phyloP scores from a whole-genome alignment of 1,140 invertebrate species.

The Drosophila sulfurigaster region DNA sequence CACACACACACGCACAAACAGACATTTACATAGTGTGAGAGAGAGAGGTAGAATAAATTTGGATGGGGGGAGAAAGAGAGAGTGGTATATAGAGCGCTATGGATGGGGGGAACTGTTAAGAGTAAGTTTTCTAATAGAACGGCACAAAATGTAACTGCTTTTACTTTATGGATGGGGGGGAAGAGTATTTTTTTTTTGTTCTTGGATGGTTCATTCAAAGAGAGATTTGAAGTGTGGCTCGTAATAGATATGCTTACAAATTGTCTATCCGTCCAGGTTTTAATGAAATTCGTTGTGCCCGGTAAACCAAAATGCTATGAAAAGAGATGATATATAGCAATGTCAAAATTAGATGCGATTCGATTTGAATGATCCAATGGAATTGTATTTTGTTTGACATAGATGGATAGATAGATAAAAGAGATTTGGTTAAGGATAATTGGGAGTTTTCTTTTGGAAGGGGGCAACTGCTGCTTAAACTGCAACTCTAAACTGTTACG shows the following conservation, averaged over 20 bases:
- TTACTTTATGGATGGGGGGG: slow-evolving; percentile 12
- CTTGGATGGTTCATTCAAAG: slow-evolving; percentile 54
- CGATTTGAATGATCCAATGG: slow-evolving; percentile 47
- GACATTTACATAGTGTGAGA: slow-evolving; percentile 30
- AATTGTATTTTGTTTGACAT: slow-evolving; percentile 20
- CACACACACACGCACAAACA: slow-evolving; percentile 37
- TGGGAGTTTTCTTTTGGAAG: background rate
- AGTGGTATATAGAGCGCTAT: slow-evolving; percentile 10
- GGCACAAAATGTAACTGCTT: slow-evolving; percentile 53
- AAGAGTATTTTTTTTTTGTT: slow-evolving; percentile 11
- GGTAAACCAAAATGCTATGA: slow-evolving; percentile 84
- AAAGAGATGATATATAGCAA: slow-evolving; percentile 80
- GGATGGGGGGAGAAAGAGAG: background rate
- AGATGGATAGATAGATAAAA: slow-evolving; percentile 12
- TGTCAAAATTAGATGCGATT: slow-evolving; percentile 65
- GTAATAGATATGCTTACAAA: slow-evolving; percentile 82
- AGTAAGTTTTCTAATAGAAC: slow-evolving; percentile 46
- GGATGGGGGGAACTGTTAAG: slow-evolving; percentile 11
- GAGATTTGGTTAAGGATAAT: background rate
- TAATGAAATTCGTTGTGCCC: slow-evolving; percentile 82
- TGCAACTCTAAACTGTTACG: slow-evolving; percentile 15
- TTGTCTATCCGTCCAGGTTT: slow-evolving; percentile 83
- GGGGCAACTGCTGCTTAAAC: slow-evolving; percentile 19
- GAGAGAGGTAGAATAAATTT: background rate
- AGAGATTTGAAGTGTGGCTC: slow-evolving; percentile 43